Conservation (phyloP, 2,888 invertebrate species). For the Alitta virens region DNA sequence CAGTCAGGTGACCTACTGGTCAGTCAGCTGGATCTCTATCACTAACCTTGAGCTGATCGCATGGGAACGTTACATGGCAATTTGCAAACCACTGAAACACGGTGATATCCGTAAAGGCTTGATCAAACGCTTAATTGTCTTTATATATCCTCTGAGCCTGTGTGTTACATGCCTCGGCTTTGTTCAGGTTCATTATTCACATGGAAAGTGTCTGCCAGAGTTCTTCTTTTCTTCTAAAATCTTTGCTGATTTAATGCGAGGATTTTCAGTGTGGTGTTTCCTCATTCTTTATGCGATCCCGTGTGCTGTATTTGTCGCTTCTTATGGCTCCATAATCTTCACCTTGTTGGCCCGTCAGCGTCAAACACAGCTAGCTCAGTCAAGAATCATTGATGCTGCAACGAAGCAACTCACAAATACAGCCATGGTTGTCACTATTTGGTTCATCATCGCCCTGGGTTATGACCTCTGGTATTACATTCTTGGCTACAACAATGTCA, state of each 20-base stretch:
- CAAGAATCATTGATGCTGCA: neutral
- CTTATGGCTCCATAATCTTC: neutral
- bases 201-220: neutral
- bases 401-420: neutral
- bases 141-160: conserved; percentile 18
- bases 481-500: neutral
- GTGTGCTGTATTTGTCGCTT: neutral
- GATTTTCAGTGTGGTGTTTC: neutral
- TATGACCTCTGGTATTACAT: neutral
- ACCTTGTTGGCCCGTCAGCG: neutral
- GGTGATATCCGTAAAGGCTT: conserved; percentile 1
- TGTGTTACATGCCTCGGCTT: conserved; percentile 21
- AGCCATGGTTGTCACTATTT: neutral
- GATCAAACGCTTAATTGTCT: conserved; percentile 5
- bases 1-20: neutral
- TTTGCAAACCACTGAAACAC: conserved; percentile 1
- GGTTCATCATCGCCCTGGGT: neutral
- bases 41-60: neutral
- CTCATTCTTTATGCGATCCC: neutral
- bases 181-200: neutral
- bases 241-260: neutral
- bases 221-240: neutral
- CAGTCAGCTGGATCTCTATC: neutral
- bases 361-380: neutral
- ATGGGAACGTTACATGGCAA: neutral